phyloP scores from a whole-genome alignment of 2,797 vertebrate genomes.

The Eulemur mongoz region DNA sequence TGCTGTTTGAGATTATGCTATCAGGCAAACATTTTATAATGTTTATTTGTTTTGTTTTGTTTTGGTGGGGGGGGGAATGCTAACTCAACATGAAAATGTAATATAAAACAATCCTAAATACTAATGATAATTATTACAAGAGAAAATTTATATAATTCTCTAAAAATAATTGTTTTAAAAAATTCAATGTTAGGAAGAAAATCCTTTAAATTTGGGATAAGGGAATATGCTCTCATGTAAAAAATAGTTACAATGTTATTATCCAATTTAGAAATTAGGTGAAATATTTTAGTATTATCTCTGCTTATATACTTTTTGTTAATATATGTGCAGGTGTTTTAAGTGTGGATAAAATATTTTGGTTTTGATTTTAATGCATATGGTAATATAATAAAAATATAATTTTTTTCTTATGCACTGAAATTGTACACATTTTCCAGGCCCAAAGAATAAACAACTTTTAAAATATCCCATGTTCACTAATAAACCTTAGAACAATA shows the following conservation, averaged over 20 bases:
- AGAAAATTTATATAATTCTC: slow-evolving; percentile 43
- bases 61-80: neutral
- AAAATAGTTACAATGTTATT: slow-evolving; percentile 35
- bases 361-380: slow-evolving; percentile 60
- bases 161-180: slow-evolving; percentile 48
- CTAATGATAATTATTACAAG: slow-evolving; percentile 39
- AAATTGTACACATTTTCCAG: slow-evolving; percentile 29
- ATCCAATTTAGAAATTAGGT: slow-evolving; percentile 23
- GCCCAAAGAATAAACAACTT: slow-evolving; percentile 52
- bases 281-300: slow-evolving; percentile 28
- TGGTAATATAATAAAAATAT: slow-evolving; percentile 25
- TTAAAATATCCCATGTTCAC: slow-evolving; percentile 66
- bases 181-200: slow-evolving; percentile 48
- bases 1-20: neutral
- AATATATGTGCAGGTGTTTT: slow-evolving; percentile 47
- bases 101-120: slow-evolving; percentile 30
- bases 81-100: slow-evolving; percentile 36
- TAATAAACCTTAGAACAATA: slow-evolving; percentile 65
- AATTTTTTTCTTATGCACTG: slow-evolving; percentile 42
- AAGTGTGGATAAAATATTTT: slow-evolving; percentile 46
- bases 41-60: neutral
- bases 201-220: slow-evolving; percentile 51
- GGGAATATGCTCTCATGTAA: slow-evolving; percentile 14
- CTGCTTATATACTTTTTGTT: slow-evolving; percentile 37
- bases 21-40: neutral